Base-by-base conservation (phyloP, 92 coral and sea anemone genomes). In the Phymanthus crucifer region DNA sequence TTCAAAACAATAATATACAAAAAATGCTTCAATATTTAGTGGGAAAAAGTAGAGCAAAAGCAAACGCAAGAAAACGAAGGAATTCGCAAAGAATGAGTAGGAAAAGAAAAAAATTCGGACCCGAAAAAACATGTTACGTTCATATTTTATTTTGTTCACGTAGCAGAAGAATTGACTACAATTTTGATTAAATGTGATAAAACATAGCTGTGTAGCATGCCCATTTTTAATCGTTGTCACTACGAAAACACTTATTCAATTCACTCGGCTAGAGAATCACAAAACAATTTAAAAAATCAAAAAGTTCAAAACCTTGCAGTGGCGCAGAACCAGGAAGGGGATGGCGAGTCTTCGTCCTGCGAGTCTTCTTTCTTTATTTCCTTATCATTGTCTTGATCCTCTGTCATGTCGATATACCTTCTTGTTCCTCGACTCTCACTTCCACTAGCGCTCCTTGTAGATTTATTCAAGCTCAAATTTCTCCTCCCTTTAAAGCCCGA, bases 231-330 rank as follows among this genome's bases (percentile, higher is more conserved):
- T 23, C 73, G 23, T 78, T 72, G 16, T 17, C n/a, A 8, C 21
- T 65, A 17, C 48, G 10, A 26, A 11, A 71, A 34, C 57, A 6
- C n/a, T 3, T 29, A 18, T 11, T 31, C 12, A 23, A 3, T 31
- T 61, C 68, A 6, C 68, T 61, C 27, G n/a, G n/a, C 17, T 7
- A 10, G 14, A 43, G 13, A 43, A 38, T 38, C 45, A 38, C 13
- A 6, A 17, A 10, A 54, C 23, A 54, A 54, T 10, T 19, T 24
- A 24, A 54, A 54, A 21, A 54, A 1, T 2, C 21, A 5, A 69
- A 69, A 69, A 40, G 67, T 58, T 80, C 84, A 80, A 35, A 80
- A 80, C 84, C 84, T 80, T 80, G 75, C 34, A 9, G 74, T 31
- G 14, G 74, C 19, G 14, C 70, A 46, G 17, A 70, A 65, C 84